Percentiles rank a stretch among this genome's conserved stretches.
Conservation (phyloP, 2,888 invertebrate genomes). For the Sinelater perroti region DNA sequence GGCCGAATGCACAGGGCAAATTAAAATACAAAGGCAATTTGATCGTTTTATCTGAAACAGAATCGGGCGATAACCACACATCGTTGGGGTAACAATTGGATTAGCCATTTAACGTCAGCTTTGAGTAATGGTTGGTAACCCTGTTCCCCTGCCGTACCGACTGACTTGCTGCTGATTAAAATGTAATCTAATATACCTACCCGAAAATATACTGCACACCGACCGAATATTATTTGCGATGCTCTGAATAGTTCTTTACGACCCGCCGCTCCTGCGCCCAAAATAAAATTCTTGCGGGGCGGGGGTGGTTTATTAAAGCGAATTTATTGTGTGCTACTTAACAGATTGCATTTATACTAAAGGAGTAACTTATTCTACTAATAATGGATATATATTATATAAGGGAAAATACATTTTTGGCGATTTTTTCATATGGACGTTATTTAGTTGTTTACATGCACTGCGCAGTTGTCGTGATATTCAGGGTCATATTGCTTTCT, state of each 20-base stretch:
- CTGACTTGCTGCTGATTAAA: slow-evolving; percentile 61
- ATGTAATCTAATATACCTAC: slow-evolving; percentile 64
- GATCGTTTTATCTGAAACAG: slow-evolving; percentile 45
- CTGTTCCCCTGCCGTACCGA: slow-evolving; percentile 49
- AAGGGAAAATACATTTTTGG: too few relatives aligned
- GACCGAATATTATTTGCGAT: slow-evolving; percentile 36
- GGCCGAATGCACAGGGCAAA: slow-evolving; percentile 26
- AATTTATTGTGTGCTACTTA: too few relatives aligned
- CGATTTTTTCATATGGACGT: too few relatives aligned
- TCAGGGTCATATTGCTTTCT: too few relatives aligned
- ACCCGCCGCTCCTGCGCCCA: slow-evolving; percentile 1
- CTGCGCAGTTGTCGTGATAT: too few relatives aligned
- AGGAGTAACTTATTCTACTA: too few relatives aligned
- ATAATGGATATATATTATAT: too few relatives aligned
- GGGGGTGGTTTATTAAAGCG: too few relatives aligned
- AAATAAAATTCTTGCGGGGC: slow-evolving; percentile 1
- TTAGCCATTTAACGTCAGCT: slow-evolving; percentile 63
- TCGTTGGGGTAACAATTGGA: slow-evolving; percentile 62
- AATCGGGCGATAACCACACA: slow-evolving; percentile 60
- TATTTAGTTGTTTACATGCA: too few relatives aligned
- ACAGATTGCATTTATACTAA: too few relatives aligned
- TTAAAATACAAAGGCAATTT: slow-evolving; percentile 42
- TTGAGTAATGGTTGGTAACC: slow-evolving; percentile 63
- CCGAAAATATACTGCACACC: slow-evolving; percentile 56
- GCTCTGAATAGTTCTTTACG: slow-evolving; percentile 34